These are phyloP conservation scores for Adelosebastes latens DNA, from an alignment of 2,797 vertebrate species.

Conservation along the genomic window DNA sequence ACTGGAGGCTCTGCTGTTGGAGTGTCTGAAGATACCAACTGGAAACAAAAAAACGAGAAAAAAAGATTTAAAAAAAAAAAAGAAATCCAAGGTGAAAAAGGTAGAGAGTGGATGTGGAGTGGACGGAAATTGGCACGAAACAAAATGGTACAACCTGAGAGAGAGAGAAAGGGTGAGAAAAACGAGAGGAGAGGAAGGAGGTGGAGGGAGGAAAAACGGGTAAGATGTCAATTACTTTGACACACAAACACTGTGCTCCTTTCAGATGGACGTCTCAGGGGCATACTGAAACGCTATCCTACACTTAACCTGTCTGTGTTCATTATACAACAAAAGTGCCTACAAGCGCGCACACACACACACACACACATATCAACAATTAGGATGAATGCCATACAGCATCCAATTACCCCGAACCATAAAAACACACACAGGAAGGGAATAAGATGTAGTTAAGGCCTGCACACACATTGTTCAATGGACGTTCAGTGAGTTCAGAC, in stretches of 20 bases:
- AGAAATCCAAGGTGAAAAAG: background rate
- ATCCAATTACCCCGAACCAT: slow-evolving; percentile 43
- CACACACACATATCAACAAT: slow-evolving; percentile 44
- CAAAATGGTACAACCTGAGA: background rate
- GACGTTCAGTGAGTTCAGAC: background rate
- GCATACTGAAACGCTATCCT: slow-evolving; percentile 73
- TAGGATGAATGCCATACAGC: slow-evolving; percentile 42
- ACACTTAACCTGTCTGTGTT: slow-evolving; percentile 75
- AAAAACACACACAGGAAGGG: slow-evolving; percentile 10
- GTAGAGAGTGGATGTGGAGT: background rate
- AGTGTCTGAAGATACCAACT: slow-evolving; percentile 91
- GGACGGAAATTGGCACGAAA: background rate
- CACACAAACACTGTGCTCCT: slow-evolving; percentile 69
- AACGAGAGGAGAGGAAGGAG: slow-evolving; percentile 27
- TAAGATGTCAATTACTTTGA: slow-evolving; percentile 78
- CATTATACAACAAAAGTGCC: slow-evolving; percentile 64
- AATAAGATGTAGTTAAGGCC: background rate
- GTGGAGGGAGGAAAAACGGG: slow-evolving; percentile 27
- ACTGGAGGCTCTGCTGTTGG: slow-evolving; percentile 75
- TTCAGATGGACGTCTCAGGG: slow-evolving; percentile 72
- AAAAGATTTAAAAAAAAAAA: background rate
- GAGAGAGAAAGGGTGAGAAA: slow-evolving; percentile 28
- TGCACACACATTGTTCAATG: background rate
- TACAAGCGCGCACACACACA: slow-evolving; percentile 11
- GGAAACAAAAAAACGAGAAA: background rate